These are phyloP conservation scores for Plumapathes pennacea DNA, from an alignment of 92 coral and sea anemone genomes.

Conservation along the genomic window DNA sequence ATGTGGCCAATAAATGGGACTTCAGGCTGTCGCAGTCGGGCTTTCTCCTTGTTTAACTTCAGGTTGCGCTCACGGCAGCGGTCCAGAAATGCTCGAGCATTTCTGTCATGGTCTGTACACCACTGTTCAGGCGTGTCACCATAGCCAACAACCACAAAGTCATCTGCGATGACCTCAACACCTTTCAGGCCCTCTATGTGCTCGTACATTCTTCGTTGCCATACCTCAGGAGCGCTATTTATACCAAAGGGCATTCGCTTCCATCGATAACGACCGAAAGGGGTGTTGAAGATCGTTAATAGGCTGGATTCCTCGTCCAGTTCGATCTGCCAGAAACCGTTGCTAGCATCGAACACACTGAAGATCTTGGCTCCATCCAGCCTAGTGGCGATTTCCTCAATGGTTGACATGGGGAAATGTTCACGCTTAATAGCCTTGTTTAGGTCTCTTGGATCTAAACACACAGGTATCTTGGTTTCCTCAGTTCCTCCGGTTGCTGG, in stretches of 20 bases:
- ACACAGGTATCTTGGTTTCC: slow-evolving; percentile 30
- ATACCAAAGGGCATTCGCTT: slow-evolving; percentile 25
- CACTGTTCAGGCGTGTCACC: slow-evolving; percentile 7
- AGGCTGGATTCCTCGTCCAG: background rate
- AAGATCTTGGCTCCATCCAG: slow-evolving; percentile 5
- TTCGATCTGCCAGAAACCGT: slow-evolving; percentile 6
- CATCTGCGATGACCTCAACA: slow-evolving; percentile 8
- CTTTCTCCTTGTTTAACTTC: slow-evolving; percentile 6
- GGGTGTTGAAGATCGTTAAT: slow-evolving; percentile 4
- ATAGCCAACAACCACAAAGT: slow-evolving; percentile 18
- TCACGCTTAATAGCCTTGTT: slow-evolving; percentile 26
- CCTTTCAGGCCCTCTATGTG: slow-evolving; percentile 4
- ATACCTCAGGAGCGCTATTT: slow-evolving; percentile 7
- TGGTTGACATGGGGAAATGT: slow-evolving; percentile 28
- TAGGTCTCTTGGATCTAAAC: slow-evolving; percentile 36
- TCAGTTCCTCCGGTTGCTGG: slow-evolving; percentile 14
- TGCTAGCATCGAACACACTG: background rate
- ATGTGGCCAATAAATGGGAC: slow-evolving; percentile 31
- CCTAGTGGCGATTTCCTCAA: slow-evolving; percentile 11
- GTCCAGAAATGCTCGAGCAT: background rate
- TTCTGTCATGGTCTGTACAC: slow-evolving; percentile 16
- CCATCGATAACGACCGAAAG: slow-evolving; percentile 23
- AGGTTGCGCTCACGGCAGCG: slow-evolving; percentile 23
- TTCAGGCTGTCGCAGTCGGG: slow-evolving; percentile 1
- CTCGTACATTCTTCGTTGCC: background rate